These are phyloP conservation scores for Colossoma macropomum DNA, from an alignment of 2,113 vertebrate genomes.

Conservation along the genomic window DNA sequence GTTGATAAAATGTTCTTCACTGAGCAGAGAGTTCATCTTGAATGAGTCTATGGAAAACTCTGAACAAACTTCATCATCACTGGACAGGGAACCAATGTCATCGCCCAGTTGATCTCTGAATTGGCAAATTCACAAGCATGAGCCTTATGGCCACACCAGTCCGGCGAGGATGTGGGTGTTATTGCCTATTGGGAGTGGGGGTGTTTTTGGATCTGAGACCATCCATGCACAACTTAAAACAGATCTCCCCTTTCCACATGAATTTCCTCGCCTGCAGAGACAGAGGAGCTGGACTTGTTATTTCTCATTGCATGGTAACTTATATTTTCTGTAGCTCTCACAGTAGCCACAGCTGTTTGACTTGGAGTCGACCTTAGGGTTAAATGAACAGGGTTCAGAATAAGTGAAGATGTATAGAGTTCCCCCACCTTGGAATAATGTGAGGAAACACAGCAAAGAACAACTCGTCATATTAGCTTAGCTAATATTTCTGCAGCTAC, in stretches of 20 bases:
- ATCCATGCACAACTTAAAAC: conserved; percentile 47
- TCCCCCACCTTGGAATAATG: conserved; percentile 5
- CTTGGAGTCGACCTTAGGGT: conserved; percentile 4
- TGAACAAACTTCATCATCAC: conserved; percentile 17
- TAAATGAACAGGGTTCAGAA: conserved; percentile 33
- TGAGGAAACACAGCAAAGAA: conserved; percentile 21
- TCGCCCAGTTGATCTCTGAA: conserved; percentile 42
- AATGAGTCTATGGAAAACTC: conserved; percentile 32
- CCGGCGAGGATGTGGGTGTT: conserved; percentile 38
- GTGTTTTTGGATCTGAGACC: conserved; percentile 44
- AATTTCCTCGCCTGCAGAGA: conserved; percentile 32
- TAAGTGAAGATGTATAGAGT: conserved; percentile 33
- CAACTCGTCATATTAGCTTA: not conserved
- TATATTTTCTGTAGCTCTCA: conserved; percentile 42
- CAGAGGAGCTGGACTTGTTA: conserved; percentile 31
- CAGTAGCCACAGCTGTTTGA: conserved; percentile 49
- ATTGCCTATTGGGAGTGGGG: conserved; percentile 44
- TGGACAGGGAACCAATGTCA: conserved; percentile 22
- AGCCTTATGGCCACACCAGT: conserved; percentile 32
- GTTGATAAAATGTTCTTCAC: conserved; percentile 8
- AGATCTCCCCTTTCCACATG: conserved; percentile 38
- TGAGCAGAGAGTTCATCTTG: not conserved
- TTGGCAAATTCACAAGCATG: conserved; percentile 48
- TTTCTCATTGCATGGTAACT: conserved; percentile 36
- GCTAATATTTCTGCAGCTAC: not conserved